phyloP scores from a whole-genome alignment of 64 coral and sea anemone species.

The Porites australiensis region DNA sequence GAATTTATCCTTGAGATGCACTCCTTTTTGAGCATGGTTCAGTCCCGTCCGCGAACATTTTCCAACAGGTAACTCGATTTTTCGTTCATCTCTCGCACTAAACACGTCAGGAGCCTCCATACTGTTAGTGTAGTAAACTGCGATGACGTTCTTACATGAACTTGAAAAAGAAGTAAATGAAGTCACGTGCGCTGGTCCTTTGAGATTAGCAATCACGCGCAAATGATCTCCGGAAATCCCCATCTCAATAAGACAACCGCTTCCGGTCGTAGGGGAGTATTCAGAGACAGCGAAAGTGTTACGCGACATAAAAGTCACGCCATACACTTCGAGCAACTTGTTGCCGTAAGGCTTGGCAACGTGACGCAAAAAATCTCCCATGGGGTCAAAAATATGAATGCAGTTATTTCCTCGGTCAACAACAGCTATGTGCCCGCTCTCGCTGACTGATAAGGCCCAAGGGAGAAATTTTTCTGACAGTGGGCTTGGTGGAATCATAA shows the following conservation, averaged over 20 bases:
- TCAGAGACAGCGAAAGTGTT: constrained; percentile 31
- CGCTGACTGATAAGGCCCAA: constrained; percentile 17
- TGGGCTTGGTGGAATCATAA: not conserved
- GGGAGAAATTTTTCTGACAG: constrained; percentile 22
- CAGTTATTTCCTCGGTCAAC: constrained; percentile 50
- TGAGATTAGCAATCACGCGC: constrained; percentile 31
- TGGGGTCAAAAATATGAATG: constrained; percentile 45
- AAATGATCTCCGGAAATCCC: constrained; percentile 37
- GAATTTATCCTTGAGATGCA: constrained; percentile 29
- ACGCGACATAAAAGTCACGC: constrained; percentile 44
- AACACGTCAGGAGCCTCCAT: constrained; percentile 29
- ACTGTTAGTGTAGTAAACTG: constrained; percentile 51
- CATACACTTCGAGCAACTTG: constrained; percentile 26
- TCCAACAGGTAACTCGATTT: not conserved
- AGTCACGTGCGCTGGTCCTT: constrained; percentile 23
- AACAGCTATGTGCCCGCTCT: constrained; percentile 24
- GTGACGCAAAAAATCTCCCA: constrained; percentile 39
- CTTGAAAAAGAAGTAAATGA: not conserved
- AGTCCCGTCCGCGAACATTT: not conserved
- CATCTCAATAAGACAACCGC: constrained; percentile 37
- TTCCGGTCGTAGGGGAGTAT: constrained; percentile 28
- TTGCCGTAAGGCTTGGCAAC: constrained; percentile 30
- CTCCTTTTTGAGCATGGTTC: constrained; percentile 35
- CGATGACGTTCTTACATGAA: constrained; percentile 13
- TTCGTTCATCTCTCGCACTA: constrained; percentile 3